Evolutionary conservation across 2,797 vertebrate genomes (phyloP), one percentile per base, ranked within the genome.

Genomic region (Lacerta viridis): DNA sequence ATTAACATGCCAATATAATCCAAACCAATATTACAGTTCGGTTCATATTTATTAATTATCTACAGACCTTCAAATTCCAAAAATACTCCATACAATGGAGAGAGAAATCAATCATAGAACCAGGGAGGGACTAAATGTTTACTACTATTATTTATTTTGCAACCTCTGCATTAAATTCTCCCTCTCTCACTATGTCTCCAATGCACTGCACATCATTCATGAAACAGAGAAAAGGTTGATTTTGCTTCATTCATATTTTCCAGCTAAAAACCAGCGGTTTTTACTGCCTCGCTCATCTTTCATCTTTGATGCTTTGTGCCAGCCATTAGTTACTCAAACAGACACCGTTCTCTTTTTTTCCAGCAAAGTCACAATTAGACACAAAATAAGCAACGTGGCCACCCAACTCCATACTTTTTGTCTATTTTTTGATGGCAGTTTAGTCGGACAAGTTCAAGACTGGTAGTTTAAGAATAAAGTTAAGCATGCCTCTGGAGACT

Each of bases 391-490:
- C 15, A 91, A 91, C 50, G 84, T 46, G 84, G 64, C 55, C 78
- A 91, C 68, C 90, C 87, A 84, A 85, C 85, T 0, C 85, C 88
- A 91, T 55, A 86, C 7, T 74, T 9, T 39, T 74, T 36, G 1
- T 72, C 69, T 71, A 4, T 71, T 71, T 72, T 33, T 13, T 17
- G 78, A 33, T 88, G 78, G 83, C 90, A 96, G 91, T 92, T 89
- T 91, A 92, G 81, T 86, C 72, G 17, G 29, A 71, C 64, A 59
- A 81, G 61, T 69, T 76, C 61, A 89, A 36, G 76, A 43, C 3
- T 1, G 93, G 95, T 85, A 85, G 90, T 90, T 93, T 91, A 78
- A 83, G 90, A 95, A 95, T 92, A 92, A 95, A 95, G 95, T 92
- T 84, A 90, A 93, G 86, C 2, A 4, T 13, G 3, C 86, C 92